phyloP scores from a whole-genome alignment of 2,113 vertebrate genomes.

The zebrafish (Danio rerio) region DNA sequence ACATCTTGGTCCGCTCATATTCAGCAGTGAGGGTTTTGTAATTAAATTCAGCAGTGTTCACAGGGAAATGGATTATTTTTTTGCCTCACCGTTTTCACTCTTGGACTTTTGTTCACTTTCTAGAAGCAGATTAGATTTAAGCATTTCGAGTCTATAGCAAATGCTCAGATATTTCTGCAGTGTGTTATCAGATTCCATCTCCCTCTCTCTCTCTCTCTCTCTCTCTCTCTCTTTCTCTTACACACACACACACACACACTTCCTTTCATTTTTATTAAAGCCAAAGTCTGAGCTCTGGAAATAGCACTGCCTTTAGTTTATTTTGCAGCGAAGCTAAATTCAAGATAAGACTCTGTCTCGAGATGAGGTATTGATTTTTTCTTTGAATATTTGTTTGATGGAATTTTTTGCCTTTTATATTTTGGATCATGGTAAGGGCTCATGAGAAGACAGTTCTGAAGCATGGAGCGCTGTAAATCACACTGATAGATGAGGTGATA shows the following conservation, averaged over 20 bases:
- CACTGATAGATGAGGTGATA: not conserved
- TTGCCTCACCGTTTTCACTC: conserved; percentile 26
- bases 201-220: conserved; percentile 15
- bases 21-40: conserved; percentile 42
- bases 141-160: conserved; percentile 28
- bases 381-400: conserved; percentile 19
- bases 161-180: not conserved
- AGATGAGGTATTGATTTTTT: conserved; percentile 49
- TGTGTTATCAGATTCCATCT: conserved; percentile 39
- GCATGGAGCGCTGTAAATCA: not conserved
- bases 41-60: conserved; percentile 57
- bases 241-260: not conserved
- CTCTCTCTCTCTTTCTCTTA: too few relatives aligned
- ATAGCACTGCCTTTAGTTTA: not conserved
- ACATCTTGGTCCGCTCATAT: conserved; percentile 45
- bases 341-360: conserved; percentile 8
- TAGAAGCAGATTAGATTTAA: conserved; percentile 45
- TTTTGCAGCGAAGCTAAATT: conserved; percentile 26
- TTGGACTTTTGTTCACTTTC: conserved; percentile 41
- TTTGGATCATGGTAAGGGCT: not conserved
- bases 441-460: conserved; percentile 3
- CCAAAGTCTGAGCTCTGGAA: conserved; percentile 12
- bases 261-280: conserved; percentile 34
- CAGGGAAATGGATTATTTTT: conserved; percentile 54
- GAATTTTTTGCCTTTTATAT: not conserved